Conservation (phyloP, 2,888 invertebrate species). For the Carpatolechia fugitivella region DNA sequence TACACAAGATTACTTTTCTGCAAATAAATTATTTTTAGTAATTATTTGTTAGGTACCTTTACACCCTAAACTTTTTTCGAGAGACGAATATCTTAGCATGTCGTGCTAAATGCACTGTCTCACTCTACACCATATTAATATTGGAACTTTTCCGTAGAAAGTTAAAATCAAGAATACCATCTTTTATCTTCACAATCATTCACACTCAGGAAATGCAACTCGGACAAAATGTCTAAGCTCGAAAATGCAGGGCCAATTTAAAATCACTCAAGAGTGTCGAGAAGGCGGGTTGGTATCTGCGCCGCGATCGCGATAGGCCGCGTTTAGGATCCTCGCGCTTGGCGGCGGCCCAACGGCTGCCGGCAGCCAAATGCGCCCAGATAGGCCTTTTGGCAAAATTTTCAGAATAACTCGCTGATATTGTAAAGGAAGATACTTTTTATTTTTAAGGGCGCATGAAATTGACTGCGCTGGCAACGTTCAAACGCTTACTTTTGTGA, state of each 20-base stretch:
- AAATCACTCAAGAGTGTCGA: slow-evolving; percentile 55
- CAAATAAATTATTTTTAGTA: no score
- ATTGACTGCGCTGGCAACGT: slow-evolving; percentile 1
- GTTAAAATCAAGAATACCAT: no score
- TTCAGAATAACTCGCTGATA: slow-evolving; percentile 14
- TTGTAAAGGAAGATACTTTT: background rate
- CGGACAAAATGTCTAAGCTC: slow-evolving; percentile 9
- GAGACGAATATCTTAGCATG: no score
- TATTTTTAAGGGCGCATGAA: slow-evolving; percentile 3
- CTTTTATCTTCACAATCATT: slow-evolving; percentile 27
- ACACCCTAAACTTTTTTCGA: no score
- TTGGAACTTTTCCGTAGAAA: no score
- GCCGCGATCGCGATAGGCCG: slow-evolving; percentile 50
- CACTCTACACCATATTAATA: no score
- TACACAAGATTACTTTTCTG: no score
- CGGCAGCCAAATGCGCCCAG: slow-evolving; percentile 43
- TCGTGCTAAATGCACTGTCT: no score
- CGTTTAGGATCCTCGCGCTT: slow-evolving; percentile 41
- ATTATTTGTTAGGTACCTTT: no score
- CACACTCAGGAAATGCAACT: background rate
- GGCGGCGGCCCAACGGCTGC: slow-evolving; percentile 39
- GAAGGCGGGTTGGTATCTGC: slow-evolving; percentile 39
- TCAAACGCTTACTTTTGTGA: background rate
- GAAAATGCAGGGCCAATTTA: slow-evolving; percentile 41
- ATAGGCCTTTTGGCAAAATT: slow-evolving; percentile 32